phyloP scores from a whole-genome alignment of 2,113 vertebrate species.

The Ariopsis seemanni region DNA sequence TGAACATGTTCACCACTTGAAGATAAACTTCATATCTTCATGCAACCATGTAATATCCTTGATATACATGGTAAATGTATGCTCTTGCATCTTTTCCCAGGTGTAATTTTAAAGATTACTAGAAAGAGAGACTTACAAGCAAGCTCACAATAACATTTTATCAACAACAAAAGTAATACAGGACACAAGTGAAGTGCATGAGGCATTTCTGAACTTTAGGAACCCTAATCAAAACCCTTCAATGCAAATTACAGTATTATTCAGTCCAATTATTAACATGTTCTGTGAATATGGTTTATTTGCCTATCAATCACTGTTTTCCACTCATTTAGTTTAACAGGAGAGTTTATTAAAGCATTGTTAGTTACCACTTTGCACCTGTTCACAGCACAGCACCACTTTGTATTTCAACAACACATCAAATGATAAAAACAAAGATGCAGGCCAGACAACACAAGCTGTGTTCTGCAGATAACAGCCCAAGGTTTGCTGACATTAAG shows the following conservation, averaged over 20 bases:
- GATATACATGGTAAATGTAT: neutral
- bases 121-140: neutral
- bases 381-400: neutral
- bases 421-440: neutral
- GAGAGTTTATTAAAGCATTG: neutral
- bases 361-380: neutral
- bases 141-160: neutral
- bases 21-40: too few species aligned
- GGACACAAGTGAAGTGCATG: neutral
- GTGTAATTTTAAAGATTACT: neutral
- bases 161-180: neutral
- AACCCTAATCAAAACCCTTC: neutral
- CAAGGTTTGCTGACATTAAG: neutral
- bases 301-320: neutral
- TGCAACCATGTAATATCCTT: too few species aligned
- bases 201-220: neutral
- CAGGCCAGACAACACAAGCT: neutral
- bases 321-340: neutral
- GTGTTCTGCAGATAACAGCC: neutral
- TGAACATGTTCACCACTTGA: too few species aligned
- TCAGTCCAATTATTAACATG: neutral
- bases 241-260: neutral
- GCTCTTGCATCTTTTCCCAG: neutral
- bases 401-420: neutral
- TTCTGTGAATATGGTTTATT: neutral